Base-by-base conservation (phyloP, 2,113 vertebrate species). In the Smithornis capensis region DNA sequence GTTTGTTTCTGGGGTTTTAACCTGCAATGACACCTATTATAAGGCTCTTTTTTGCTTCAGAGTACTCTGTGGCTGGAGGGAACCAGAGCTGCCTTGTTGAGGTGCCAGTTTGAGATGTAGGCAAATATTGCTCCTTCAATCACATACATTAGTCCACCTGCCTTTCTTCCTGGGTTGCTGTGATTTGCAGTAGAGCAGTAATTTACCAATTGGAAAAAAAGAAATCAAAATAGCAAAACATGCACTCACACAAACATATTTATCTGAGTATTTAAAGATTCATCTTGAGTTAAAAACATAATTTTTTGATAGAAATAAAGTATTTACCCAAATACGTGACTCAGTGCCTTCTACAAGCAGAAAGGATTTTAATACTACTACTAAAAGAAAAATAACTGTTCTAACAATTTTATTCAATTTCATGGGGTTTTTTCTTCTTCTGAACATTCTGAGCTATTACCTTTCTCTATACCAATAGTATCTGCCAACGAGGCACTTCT, bases 221-320 rank as follows among this genome's bases (percentile, higher is more conserved):
- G 12, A 33, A 28, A 31, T 64, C 23, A 11, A 40, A 77, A 23
- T 22, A 60, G 38, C 19, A 7, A 33, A 45, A n/a, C 15, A 55
- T 1, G 0, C 19, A 28, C 4, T 33, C 4, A 3, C 18, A 55
- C 8, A 21, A 47, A 14, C 10, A 40, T 35, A 53, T 53, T 60
- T 67, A 60, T 38, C 45, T 44, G 44, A 71, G 7, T 21, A 49
- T 49, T 64, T 62, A n/a, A 90, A 90, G 22, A 47, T 10, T 60
- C 2, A 27, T 69, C 50, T 52, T 6, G 18, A 3, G 4, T 35
- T 64, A 60, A 29, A 92, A 88, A 79, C 57, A 31, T 2, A 37
- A 10, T 6, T 77, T 73, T 85, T 49, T 47, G 0, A 35, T 38
- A 64, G 23, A 10, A 81, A 40, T 33, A 14, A 74, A 74, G 2